Evolutionary conservation across 1,140 invertebrate genomes (phyloP).

Genomic region (Cyclargus thomasi): DNA sequence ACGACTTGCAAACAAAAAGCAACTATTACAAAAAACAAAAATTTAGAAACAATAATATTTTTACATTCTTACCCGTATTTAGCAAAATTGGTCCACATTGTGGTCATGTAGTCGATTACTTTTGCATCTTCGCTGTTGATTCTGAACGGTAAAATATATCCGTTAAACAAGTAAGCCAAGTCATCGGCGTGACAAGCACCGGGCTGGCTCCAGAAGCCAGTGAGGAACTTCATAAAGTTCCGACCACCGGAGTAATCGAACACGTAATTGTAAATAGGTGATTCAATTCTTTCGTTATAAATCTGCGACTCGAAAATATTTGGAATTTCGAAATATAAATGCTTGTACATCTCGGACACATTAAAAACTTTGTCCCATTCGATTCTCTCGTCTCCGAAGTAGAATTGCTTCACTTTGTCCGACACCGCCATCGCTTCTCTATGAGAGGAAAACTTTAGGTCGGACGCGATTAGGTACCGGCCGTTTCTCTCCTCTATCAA

Average conservation of each 20-base stretch:
- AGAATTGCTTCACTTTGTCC: conserved; percentile 43
- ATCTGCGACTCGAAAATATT: conserved; percentile 47
- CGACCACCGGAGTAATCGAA: conserved; percentile 52
- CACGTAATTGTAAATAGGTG: conserved; percentile 52
- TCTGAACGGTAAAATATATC: conserved; percentile 30
- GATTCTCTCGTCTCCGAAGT: conserved; percentile 50
- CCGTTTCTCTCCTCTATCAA: conserved; percentile 42
- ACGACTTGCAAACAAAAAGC: too few species aligned
- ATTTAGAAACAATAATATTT: too few species aligned
- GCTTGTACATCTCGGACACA: conserved; percentile 47
- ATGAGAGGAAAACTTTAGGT: conserved; percentile 46
- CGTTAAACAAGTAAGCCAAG: conserved; percentile 58
- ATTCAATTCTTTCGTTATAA: conserved; percentile 30
- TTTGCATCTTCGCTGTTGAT: too few species aligned
- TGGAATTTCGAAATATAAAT: conserved; percentile 58
- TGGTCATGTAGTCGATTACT: background rate
- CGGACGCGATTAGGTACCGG: conserved; percentile 54
- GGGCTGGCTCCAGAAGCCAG: conserved; percentile 32
- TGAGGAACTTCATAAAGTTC: conserved; percentile 46
- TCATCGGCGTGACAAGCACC: conserved; percentile 64
- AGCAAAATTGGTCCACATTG: too few species aligned
- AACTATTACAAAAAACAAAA: too few species aligned
- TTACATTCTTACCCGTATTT: too few species aligned
- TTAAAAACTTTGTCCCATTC: conserved; percentile 39
- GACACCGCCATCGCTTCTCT: conserved; percentile 33